Evolutionary conservation across 1,140 invertebrate species (phyloP), one percentile per base, ranked within the genome.

Genomic region (Scaptomyza graminum): DNA sequence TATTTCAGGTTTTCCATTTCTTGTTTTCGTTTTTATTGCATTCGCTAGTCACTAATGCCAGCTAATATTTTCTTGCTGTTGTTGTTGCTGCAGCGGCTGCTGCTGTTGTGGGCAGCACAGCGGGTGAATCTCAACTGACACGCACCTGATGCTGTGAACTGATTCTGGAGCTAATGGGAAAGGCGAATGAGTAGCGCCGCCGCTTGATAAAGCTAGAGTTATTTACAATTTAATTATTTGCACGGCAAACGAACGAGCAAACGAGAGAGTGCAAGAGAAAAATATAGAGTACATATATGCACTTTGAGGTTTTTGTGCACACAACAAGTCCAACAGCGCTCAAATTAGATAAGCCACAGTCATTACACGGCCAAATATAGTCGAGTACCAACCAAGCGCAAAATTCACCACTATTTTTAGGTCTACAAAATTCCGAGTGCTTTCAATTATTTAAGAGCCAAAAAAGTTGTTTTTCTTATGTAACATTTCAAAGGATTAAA

Each of bases 51-150:
- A 81, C 75, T 79, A 74, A 83, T 63, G 16, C 56, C 43, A 67
- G 63, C 59, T 81, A 87, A 67, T 68, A 66, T 31, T 5, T 31
- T 7, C 5, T 31, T 34, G 15, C 43, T 28, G 15, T 18, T 47
- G 31, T 50, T 44, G 43, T 39, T 56, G 52, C 46, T 46, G 28
- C 28, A 15, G 39, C 25, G 18, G 37, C 37, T 44, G 15, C 47
- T 47, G 15, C 15, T 49, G 39, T 50, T 51, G 43, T 49, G 41
- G 9, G 39, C 49, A 41, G 22, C 44, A 47, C 81, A 74, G 56
- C 69, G 22, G 51, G 16, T 49, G 54, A 82, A 73, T 75, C 67
- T 69, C 67, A 68, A 87, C 82, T 87, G 71, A 66, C 67, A 88
- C 74, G 83, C 83, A 82, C 22, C 52, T 60, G 68, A 59, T 67